A percentile compares a stretch with the other conserved stretches of the same genome.
Conservation (phyloP, 2,113 vertebrate species). For the Brachyistius frenatus region DNA sequence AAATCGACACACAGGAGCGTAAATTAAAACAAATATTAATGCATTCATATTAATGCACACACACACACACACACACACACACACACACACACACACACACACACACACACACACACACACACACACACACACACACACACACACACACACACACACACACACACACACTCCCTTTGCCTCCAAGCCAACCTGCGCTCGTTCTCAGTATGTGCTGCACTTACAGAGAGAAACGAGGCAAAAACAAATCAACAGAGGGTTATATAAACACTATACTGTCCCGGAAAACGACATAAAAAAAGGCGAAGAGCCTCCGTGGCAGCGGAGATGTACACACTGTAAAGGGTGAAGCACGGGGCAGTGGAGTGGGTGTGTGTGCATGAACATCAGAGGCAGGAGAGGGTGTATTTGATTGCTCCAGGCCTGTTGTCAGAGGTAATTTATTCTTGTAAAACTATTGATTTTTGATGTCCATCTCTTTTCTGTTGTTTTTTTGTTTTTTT, state of each 20-base stretch:
- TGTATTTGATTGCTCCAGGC: slow-evolving; percentile 30
- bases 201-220: slow-evolving; percentile 11
- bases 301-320: background rate
- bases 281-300: slow-evolving; percentile 7
- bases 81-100: background rate
- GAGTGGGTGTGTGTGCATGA: slow-evolving; percentile 24
- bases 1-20: slow-evolving; percentile 24
- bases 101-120: background rate
- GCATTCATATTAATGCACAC: slow-evolving; percentile 20
- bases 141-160: no score
- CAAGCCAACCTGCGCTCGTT: slow-evolving; percentile 38
- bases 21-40: slow-evolving; percentile 60
- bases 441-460: slow-evolving; percentile 46
- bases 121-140: no score
- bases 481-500: no score
- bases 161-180: slow-evolving; percentile 15
- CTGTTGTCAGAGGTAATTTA: slow-evolving; percentile 48
- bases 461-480: slow-evolving; percentile 14
- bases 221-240: slow-evolving; percentile 30
- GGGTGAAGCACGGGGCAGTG: background rate
- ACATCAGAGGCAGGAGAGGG: slow-evolving; percentile 13
- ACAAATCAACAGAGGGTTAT: slow-evolving; percentile 54
- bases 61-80: background rate
- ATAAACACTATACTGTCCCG: slow-evolving; percentile 46
- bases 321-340: slow-evolving; percentile 20